Evolutionary conservation across 2,113 vertebrate genomes (phyloP), one percentile per base, ranked within the genome.

Genomic region (Catharus bicknelli): DNA sequence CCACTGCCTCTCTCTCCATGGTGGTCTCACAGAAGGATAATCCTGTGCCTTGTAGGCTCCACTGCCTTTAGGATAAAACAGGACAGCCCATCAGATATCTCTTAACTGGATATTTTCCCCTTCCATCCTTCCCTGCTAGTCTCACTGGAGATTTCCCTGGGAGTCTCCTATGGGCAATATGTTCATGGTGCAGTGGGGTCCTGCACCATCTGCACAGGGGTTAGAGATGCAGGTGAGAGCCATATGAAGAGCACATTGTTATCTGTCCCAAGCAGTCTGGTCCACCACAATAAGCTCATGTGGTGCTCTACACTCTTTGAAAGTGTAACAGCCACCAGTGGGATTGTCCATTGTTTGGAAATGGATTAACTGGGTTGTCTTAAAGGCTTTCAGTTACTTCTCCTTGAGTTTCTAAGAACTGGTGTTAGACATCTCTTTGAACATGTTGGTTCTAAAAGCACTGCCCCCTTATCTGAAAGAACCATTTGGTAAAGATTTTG

Each of bases 271-370:
- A 47, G 62, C 1, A 0, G 8, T 50, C 9, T 55, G 68, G 32
- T 51, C 40, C 19, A 36, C 51, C 8, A 18, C 47, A 51, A 6
- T 42, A 47, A 1, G 3, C 30, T 84, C 0, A 0, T 8, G 2
- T 40, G 36, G 50, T 16, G 2, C 32, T 76, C 29, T 19, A 29
- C 1, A 1, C 22, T 86, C 66, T 50, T 45, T 58, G 27, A 21
- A 92, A 83, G 20, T 8, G 3, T 45, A 64, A 23, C 48, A 53
- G 11, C 32, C 3, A 0, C 34, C 1, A 1, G 1, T 55, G 36
- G 12, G 13, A 2, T 55, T 89, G 32, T 48, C 47, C 0, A 0
- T 85, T 69, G 16, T 59, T 89, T 67, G 27, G 67, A 45, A 72
- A 47, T 47, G 12, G 1, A 1, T 68, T 73, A 67, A 38, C 7